These are phyloP conservation scores for Phataginus tetradactyla DNA, from an alignment of 2,797 vertebrate genomes.

Conservation along the genomic window DNA sequence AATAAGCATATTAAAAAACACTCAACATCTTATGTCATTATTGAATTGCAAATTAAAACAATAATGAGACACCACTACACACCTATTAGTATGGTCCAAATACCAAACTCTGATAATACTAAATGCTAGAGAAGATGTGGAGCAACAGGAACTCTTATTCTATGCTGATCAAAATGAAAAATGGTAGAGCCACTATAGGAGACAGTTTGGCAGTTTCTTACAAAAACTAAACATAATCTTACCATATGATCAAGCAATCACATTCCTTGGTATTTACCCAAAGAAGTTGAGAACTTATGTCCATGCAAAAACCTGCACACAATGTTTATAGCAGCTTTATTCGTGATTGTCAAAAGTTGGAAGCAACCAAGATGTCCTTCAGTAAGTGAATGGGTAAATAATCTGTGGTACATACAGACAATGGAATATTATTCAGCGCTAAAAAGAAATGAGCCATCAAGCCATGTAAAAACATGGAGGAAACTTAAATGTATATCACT, in stretches of 20 bases:
- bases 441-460: background rate
- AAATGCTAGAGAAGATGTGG: background rate
- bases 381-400: background rate
- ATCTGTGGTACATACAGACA: background rate
- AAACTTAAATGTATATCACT: background rate
- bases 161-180: background rate
- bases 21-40: background rate
- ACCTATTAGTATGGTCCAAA: background rate
- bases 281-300: background rate
- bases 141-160: background rate
- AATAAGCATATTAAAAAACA: background rate
- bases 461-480: background rate
- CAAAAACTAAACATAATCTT: background rate
- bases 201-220: background rate
- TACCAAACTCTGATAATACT: background rate
- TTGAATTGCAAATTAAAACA: background rate
- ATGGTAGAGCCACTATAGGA: background rate
- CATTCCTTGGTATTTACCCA: background rate
- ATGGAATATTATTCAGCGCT: background rate
- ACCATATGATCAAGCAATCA: background rate
- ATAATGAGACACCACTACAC: background rate
- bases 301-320: background rate
- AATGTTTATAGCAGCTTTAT: background rate
- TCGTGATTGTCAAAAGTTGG: background rate
- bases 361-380: background rate